Evolutionary conservation across 2,113 vertebrate species (phyloP).

Genomic region (Brachyistius frenatus): DNA sequence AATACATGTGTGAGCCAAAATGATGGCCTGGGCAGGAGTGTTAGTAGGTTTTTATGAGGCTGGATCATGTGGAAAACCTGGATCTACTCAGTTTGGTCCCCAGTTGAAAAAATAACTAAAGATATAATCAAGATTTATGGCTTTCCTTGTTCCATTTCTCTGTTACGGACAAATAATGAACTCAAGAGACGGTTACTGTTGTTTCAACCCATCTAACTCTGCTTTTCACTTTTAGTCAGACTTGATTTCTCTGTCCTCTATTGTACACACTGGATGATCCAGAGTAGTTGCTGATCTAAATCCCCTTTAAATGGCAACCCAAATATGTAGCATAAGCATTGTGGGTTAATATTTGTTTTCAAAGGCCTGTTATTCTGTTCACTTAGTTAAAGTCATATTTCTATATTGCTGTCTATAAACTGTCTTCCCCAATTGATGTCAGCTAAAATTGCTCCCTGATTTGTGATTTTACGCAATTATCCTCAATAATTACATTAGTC

Average conservation of each 20-base stretch:
- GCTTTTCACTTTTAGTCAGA: constrained; percentile 22
- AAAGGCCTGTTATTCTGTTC: constrained; percentile 26
- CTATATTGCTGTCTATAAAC: constrained; percentile 2
- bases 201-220: constrained; percentile 41
- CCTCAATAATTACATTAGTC: constrained; percentile 22
- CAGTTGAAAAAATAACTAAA: constrained; percentile 13
- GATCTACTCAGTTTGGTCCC: constrained; percentile 8
- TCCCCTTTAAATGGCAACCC: not conserved
- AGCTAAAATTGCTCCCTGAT: constrained; percentile 28
- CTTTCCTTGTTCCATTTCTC: constrained; percentile 32
- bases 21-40: constrained; percentile 8
- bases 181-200: constrained; percentile 32
- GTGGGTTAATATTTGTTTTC: constrained; percentile 8
- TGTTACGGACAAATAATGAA: constrained; percentile 27
- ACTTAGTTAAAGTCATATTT: constrained; percentile 16
- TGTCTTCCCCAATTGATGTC: constrained; percentile 9
- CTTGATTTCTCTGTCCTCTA: not conserved
- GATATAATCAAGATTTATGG: constrained; percentile 47
- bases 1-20: constrained; percentile 1
- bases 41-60: constrained; percentile 20
- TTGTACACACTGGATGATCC: constrained; percentile 4
- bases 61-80: not conserved
- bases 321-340: not conserved
- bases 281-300: not conserved
- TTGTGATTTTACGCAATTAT: constrained; percentile 38